Conservation (phyloP, 30 jellyfish, hydroid and myxozoan genomes). For the Aurelia coerulea region DNA sequence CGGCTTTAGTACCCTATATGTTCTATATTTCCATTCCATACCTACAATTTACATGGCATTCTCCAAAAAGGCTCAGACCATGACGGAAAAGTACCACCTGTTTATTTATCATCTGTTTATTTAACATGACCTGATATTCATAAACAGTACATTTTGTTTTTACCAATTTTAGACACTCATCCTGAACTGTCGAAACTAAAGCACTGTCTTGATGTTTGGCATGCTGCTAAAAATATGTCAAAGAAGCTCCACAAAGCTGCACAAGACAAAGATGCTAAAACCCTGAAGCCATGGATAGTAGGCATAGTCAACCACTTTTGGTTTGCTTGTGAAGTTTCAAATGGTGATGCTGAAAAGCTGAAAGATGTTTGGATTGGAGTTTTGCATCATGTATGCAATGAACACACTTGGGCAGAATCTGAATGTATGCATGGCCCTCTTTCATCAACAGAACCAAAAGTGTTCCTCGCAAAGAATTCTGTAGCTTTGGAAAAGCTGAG, state of each 20-base stretch:
- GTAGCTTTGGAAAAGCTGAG: not conserved
- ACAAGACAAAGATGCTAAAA: not conserved
- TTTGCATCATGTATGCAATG: not conserved
- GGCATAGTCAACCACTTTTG: slow-evolving; percentile 22
- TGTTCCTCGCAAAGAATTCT: not conserved
- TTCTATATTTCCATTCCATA: too few relatives aligned
- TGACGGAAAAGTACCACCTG: too few relatives aligned
- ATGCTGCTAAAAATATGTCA: too few relatives aligned
- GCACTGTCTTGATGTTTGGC: too few relatives aligned
- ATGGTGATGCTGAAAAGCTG: slow-evolving; percentile 6
- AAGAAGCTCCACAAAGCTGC: not conserved
- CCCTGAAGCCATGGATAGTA: slow-evolving; percentile 13
- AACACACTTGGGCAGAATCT: too few relatives aligned
- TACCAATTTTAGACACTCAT: too few relatives aligned
- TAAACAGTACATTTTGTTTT: not conserved
- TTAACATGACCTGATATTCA: not conserved
- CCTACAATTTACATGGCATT: too few relatives aligned
- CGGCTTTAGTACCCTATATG: too few relatives aligned
- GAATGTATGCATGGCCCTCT: slow-evolving; percentile 10
- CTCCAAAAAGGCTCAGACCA: too few relatives aligned
- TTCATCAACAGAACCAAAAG: slow-evolving; percentile 2
- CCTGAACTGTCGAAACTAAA: too few relatives aligned
- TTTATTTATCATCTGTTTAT: too few relatives aligned
- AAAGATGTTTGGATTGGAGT: slow-evolving; percentile 7
- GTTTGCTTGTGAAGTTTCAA: not conserved